Evolutionary conservation across 2,797 vertebrate species (phyloP).

Genomic region (Lates japonicus): DNA sequence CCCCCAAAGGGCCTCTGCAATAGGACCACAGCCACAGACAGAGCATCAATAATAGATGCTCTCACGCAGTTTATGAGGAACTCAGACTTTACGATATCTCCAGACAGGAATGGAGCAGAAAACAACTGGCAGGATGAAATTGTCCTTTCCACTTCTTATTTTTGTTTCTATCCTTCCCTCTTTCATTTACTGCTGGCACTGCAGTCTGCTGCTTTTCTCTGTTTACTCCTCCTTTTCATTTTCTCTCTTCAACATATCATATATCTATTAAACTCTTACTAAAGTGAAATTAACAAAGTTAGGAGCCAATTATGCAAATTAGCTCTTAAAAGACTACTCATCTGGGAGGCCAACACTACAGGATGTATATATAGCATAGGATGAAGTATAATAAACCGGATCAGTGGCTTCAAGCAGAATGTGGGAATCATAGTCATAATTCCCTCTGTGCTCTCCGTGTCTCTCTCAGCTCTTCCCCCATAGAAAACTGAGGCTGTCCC

Average conservation of each 20-base stretch:
- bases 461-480: slow-evolving; percentile 47
- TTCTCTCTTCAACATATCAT: slow-evolving; percentile 8
- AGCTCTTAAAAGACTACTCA: slow-evolving; percentile 34
- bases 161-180: slow-evolving; percentile 19
- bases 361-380: slow-evolving; percentile 37
- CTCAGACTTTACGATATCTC: slow-evolving; percentile 48
- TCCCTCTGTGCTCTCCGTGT: slow-evolving; percentile 33
- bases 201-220: background rate
- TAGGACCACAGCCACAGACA: slow-evolving; percentile 62
- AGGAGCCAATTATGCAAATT: slow-evolving; percentile 49
- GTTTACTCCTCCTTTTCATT: background rate
- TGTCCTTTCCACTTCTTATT: slow-evolving; percentile 34
- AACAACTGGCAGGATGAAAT: slow-evolving; percentile 43
- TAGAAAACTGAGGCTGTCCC: slow-evolving; percentile 50
- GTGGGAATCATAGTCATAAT: slow-evolving; percentile 61
- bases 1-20: slow-evolving; percentile 61
- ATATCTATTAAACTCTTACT: slow-evolving; percentile 21
- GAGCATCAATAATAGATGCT: slow-evolving; percentile 78
- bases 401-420: slow-evolving; percentile 62
- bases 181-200: background rate
- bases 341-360: slow-evolving; percentile 35
- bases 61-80: slow-evolving; percentile 64
- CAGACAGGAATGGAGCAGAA: slow-evolving; percentile 40
- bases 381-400: slow-evolving; percentile 39
- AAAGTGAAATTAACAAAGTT: slow-evolving; percentile 48